These are phyloP conservation scores for Metellina segmentata DNA, from an alignment of 2,888 invertebrate species.

Conservation along the genomic window DNA sequence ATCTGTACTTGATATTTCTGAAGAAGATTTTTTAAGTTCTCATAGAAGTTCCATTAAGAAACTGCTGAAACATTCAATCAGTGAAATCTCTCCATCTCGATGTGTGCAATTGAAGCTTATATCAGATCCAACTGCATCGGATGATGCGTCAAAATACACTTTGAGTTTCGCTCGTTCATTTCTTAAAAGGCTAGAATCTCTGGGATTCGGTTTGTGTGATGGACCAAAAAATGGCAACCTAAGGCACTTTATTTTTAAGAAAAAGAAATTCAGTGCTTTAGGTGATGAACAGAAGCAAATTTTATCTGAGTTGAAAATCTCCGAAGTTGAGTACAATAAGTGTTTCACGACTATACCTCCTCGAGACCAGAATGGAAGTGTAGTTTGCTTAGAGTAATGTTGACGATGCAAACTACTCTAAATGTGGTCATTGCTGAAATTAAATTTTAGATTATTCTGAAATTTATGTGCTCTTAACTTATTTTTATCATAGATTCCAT, in stretches of 20 bases:
- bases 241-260: slow-evolving; percentile 65
- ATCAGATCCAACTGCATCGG: slow-evolving; percentile 61
- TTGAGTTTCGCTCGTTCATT: slow-evolving; percentile 56
- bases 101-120: slow-evolving; percentile 65
- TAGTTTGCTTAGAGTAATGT: slow-evolving; percentile 64
- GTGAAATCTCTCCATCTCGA: slow-evolving; percentile 51
- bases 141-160: slow-evolving; percentile 43
- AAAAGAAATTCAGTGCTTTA: slow-evolving; percentile 61
- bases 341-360: slow-evolving; percentile 44
- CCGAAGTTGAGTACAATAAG: slow-evolving; percentile 64
- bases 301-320: slow-evolving; percentile 44
- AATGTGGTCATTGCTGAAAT: no score
- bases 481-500: no score
- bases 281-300: slow-evolving; percentile 50
- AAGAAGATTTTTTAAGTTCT: slow-evolving; percentile 51
- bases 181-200: slow-evolving; percentile 49
- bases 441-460: no score
- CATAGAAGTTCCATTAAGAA: slow-evolving; percentile 48
- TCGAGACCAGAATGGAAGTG: slow-evolving; percentile 48
- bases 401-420: neutral
- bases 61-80: slow-evolving; percentile 30
- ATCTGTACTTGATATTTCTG: slow-evolving; percentile 54
- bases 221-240: slow-evolving; percentile 49
- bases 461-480: no score
- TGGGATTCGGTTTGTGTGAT: slow-evolving; percentile 71